These are phyloP conservation scores for Augiades crinisus DNA, from an alignment of 2,888 invertebrate genomes.

Conservation along the genomic window DNA sequence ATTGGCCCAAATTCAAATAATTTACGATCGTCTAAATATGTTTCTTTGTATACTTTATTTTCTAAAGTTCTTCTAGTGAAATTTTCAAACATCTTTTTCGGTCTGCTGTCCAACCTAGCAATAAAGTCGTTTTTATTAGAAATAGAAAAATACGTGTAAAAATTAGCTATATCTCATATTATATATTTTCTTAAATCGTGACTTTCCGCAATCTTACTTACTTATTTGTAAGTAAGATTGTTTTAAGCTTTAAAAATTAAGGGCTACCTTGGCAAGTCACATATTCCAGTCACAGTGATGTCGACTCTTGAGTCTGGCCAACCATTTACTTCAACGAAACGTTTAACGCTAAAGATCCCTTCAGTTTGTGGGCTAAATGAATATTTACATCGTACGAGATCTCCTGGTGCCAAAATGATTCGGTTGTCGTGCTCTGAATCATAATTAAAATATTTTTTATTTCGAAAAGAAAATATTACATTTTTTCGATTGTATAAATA, in stretches of 20 bases:
- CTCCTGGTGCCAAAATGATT: conserved; percentile 61
- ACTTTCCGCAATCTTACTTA: too few relatives aligned
- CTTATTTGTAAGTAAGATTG: too few relatives aligned
- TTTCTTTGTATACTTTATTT: conserved; percentile 60
- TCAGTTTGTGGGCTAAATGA: conserved; percentile 64
- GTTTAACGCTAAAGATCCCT: conserved; percentile 61
- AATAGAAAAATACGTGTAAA: too few relatives aligned
- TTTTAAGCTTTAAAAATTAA: background rate
- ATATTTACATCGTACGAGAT: conserved; percentile 69
- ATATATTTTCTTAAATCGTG: too few relatives aligned
- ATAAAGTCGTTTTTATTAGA: too few relatives aligned
- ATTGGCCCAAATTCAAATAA: conserved; percentile 73
- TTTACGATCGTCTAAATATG: conserved; percentile 68
- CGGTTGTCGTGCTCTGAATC: conserved; percentile 45
- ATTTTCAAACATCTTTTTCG: conserved; percentile 73
- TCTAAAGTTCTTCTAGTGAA: conserved; percentile 63
- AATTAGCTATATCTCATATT: too few relatives aligned
- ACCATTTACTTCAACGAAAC: conserved; percentile 68
- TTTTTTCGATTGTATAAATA: too few relatives aligned
- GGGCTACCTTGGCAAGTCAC: conserved; percentile 72
- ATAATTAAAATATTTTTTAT: background rate
- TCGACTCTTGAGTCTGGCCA: conserved; percentile 69
- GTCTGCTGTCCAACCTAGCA: conserved; percentile 70
- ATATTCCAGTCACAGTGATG: conserved; percentile 59
- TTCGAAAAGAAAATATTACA: conserved; percentile 1